These are phyloP conservation scores for Agapornis canus DNA, from an alignment of 2,797 vertebrate species.

Conservation along the genomic window DNA sequence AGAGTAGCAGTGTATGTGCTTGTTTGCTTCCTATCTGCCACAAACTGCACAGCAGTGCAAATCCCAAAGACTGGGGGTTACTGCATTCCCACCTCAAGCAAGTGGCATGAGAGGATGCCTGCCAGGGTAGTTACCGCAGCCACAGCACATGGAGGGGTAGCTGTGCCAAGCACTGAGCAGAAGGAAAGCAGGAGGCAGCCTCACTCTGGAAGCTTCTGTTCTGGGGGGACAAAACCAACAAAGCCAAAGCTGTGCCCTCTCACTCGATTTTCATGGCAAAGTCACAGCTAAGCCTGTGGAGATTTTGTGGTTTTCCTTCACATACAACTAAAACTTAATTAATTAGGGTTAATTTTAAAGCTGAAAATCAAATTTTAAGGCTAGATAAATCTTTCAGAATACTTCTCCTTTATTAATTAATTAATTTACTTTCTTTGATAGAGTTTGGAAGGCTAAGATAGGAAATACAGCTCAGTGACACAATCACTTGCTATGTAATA, in stretches of 20 bases:
- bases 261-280: background rate
- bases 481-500: background rate
- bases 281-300: background rate
- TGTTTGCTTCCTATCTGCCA: background rate
- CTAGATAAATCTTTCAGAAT: conserved; percentile 47
- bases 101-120: background rate
- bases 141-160: rapidly evolving
- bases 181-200: background rate
- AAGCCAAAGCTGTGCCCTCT: background rate
- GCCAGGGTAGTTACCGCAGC: background rate
- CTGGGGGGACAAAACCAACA: background rate
- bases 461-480: background rate
- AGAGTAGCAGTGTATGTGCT: background rate
- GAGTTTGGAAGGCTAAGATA: conserved; percentile 2
- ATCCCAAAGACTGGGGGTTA: rapidly evolving
- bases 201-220: background rate
- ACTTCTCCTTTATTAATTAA: background rate
- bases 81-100: background rate
- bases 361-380: conserved; percentile 46
- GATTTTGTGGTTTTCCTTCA: conserved; percentile 5
- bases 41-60: rapidly evolving
- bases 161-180: background rate
- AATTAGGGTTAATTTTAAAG: conserved; percentile 46
- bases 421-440: background rate
- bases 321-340: conserved; percentile 49